These are phyloP conservation scores for Ivindomyrus marchei DNA, from an alignment of 2,113 vertebrate species.

Conservation along the genomic window DNA sequence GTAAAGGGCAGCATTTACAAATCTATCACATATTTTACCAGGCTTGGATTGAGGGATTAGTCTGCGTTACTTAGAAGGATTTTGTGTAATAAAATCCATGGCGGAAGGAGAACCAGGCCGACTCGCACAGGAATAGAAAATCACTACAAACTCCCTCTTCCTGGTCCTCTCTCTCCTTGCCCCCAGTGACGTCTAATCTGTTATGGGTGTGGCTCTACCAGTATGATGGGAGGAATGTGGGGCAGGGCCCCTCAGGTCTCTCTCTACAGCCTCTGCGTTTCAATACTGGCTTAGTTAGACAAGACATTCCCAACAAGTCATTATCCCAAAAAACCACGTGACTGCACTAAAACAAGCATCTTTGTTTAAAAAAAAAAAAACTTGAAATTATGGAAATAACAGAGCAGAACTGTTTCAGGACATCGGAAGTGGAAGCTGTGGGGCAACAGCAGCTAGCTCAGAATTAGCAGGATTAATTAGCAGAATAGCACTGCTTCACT, in stretches of 20 bases:
- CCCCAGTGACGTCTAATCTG: conserved; percentile 26
- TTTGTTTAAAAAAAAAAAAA: not conserved
- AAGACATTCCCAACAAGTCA: not conserved
- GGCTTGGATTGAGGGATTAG: conserved; percentile 76
- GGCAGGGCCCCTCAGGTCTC: not conserved
- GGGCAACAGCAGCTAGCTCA: not conserved
- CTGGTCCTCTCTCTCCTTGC: conserved; percentile 53
- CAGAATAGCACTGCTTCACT: not conserved
- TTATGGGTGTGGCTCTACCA: not conserved
- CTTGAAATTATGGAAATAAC: not conserved
- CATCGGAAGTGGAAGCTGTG: not conserved
- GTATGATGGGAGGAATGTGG: not conserved
- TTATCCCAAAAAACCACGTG: not conserved
- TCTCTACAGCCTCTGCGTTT: not conserved
- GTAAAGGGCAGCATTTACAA: conserved; percentile 83
- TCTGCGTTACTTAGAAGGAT: conserved; percentile 69
- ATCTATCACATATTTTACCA: conserved; percentile 73
- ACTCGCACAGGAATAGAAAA: conserved; percentile 51
- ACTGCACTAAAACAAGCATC: not conserved
- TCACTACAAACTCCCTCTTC: conserved; percentile 28
- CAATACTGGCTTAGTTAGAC: not conserved
- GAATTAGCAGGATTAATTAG: not conserved
- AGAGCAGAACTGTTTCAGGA: not conserved
- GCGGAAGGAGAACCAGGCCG: conserved; percentile 57
- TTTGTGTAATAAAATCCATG: conserved; percentile 70